Conservation (phyloP, 1,140 invertebrate genomes). For the Mizuhopecten yessoensis region DNA sequence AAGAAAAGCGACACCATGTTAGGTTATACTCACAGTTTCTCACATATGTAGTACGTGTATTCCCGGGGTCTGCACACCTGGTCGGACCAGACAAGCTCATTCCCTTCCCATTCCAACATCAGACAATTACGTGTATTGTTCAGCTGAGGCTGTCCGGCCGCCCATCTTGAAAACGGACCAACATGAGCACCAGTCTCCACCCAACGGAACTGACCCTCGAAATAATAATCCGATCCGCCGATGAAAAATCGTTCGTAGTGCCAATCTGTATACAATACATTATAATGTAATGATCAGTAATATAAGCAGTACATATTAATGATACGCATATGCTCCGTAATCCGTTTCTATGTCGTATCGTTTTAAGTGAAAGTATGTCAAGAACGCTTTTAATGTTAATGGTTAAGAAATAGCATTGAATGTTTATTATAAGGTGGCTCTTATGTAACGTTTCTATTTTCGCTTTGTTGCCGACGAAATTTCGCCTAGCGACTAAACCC, state of each 20-base stretch:
- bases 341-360: too few species aligned
- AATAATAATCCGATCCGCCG: constrained; percentile 45
- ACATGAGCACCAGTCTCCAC: constrained; percentile 42
- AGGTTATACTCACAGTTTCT: constrained; percentile 55
- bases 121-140: constrained; percentile 50
- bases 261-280: constrained; percentile 36
- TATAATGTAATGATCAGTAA: too few species aligned
- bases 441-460: too few species aligned
- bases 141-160: not conserved
- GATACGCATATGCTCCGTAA: too few species aligned
- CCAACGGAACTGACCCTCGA: constrained; percentile 51
- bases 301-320: too few species aligned
- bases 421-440: not conserved
- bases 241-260: constrained; percentile 40
- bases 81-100: constrained; percentile 44
- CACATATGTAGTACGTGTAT: constrained; percentile 44
- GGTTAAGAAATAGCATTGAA: not conserved
- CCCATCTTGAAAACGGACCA: constrained; percentile 51
- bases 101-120: constrained; percentile 41
- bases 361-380: too few species aligned
- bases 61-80: constrained; percentile 36
- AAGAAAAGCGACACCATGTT: too few species aligned
- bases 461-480: too few species aligned
- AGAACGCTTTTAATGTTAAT: too few species aligned
- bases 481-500: too few species aligned